Conservation (phyloP, 2,888 invertebrate species). For the Scotopteryx bipunctaria region DNA sequence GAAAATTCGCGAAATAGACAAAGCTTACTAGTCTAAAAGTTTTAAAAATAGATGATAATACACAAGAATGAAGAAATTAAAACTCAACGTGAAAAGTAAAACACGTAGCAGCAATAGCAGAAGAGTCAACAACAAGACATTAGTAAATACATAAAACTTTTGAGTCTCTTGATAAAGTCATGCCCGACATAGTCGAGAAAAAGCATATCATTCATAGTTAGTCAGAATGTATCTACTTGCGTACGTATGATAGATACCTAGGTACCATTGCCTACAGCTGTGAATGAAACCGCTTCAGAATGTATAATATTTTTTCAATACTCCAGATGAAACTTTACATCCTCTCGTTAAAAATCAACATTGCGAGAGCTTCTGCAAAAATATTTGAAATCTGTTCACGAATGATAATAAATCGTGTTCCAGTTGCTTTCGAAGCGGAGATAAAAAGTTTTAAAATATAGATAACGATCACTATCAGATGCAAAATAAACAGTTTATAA, state of each 20-base stretch:
- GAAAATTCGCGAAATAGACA: neutral
- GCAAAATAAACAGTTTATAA: neutral
- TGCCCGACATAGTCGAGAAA: no score
- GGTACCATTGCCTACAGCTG: constrained; percentile 2
- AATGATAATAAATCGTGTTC: constrained; percentile 20
- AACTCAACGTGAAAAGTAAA: no score
- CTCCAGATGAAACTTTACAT: constrained; percentile 11
- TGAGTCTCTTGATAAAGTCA: no score
- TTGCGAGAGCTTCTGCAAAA: constrained; percentile 14
- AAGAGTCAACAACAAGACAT: no score
- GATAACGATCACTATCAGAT: constrained; percentile 6
- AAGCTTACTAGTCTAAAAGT: no score
- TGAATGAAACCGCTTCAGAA: constrained; percentile 10
- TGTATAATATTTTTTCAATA: constrained; percentile 24
- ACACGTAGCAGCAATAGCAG: no score
- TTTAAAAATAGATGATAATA: neutral
- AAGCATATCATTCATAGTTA: no score
- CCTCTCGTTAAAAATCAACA: constrained; percentile 20
- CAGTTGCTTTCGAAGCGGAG: constrained; percentile 22
- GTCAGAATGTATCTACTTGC: neutral
- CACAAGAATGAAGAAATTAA: no score
- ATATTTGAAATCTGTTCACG: constrained; percentile 18
- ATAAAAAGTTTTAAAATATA: constrained; percentile 22
- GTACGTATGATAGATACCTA: neutral
- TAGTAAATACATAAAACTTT: no score